These are phyloP conservation scores for Martes flavigula DNA, from an alignment of 2,797 vertebrate genomes.

Conservation along the genomic window DNA sequence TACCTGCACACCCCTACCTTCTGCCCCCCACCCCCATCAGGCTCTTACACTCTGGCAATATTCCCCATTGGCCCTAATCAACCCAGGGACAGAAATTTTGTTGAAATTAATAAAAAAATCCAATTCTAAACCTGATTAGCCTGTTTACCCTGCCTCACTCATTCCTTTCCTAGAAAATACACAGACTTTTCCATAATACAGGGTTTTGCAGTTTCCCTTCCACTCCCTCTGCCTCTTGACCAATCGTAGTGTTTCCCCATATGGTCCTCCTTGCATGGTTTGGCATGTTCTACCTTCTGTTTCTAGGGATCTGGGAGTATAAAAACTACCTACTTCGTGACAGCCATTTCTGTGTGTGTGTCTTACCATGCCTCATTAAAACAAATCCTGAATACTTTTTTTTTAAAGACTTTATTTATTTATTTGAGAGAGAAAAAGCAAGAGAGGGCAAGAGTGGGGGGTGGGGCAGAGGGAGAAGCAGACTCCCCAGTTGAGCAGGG, in stretches of 20 bases:
- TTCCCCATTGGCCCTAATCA: background rate
- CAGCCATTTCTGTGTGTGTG: background rate
- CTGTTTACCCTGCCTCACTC: background rate
- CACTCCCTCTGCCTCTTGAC: background rate
- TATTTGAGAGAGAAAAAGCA: too few relatives aligned
- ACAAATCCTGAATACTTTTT: background rate
- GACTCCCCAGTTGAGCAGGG: too few relatives aligned
- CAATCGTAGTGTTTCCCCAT: too few relatives aligned
- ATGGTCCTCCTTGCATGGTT: background rate
- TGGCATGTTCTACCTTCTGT: background rate
- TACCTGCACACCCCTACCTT: too few relatives aligned
- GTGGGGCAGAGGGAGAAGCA: too few relatives aligned
- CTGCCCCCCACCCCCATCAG: background rate
- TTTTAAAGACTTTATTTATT: too few relatives aligned
- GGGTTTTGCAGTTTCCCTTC: background rate
- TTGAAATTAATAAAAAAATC: background rate
- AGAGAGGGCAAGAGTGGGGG: too few relatives aligned
- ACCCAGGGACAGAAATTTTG: too few relatives aligned
- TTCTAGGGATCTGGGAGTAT: background rate
- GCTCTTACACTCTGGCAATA: background rate
- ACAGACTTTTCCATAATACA: background rate
- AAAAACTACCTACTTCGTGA: background rate
- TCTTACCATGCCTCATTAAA: background rate
- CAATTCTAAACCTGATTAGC: background rate
- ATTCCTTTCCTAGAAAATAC: background rate